phyloP scores from a whole-genome alignment of 2,888 invertebrate species.

The Callimorpha dominula region DNA sequence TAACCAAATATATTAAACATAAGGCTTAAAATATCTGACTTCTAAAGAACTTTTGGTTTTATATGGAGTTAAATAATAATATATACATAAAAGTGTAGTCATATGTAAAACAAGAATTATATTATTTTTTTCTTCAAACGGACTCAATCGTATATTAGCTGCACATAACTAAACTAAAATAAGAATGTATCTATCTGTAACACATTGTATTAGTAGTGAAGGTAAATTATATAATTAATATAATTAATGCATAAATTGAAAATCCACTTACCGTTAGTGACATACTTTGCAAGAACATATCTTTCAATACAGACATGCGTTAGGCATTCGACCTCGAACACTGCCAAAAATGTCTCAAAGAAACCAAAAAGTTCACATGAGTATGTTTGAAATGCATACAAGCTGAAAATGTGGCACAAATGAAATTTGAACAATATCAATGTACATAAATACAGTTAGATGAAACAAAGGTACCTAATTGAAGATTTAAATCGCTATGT shows the following conservation, averaged over 20 bases:
- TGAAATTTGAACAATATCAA: not conserved
- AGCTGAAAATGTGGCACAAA: conserved; percentile 50
- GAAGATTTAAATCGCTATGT: not conserved
- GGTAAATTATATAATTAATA: not conserved
- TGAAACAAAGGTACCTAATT: not conserved
- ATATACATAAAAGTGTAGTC: not conserved
- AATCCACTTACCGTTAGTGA: conserved; percentile 69
- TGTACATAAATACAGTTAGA: not conserved
- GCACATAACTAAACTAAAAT: not conserved
- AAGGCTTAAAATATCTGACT: not conserved
- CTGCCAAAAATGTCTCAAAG: conserved; percentile 77
- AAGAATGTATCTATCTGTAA: not conserved
- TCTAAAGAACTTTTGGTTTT: not conserved
- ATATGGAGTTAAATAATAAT: not conserved
- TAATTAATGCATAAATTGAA: not conserved
- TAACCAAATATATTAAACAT: not conserved
- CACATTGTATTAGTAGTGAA: not conserved
- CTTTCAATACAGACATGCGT: conserved; percentile 82
- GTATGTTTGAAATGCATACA: conserved; percentile 61
- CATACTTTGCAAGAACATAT: conserved; percentile 76
- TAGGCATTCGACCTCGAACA: conserved; percentile 79
- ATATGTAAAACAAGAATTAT: not conserved
- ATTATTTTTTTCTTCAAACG: not conserved
- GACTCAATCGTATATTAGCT: too few species aligned
- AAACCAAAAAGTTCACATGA: conserved; percentile 72